Conservation (phyloP, 2,888 invertebrate genomes). For the Lapara coniferarum region DNA sequence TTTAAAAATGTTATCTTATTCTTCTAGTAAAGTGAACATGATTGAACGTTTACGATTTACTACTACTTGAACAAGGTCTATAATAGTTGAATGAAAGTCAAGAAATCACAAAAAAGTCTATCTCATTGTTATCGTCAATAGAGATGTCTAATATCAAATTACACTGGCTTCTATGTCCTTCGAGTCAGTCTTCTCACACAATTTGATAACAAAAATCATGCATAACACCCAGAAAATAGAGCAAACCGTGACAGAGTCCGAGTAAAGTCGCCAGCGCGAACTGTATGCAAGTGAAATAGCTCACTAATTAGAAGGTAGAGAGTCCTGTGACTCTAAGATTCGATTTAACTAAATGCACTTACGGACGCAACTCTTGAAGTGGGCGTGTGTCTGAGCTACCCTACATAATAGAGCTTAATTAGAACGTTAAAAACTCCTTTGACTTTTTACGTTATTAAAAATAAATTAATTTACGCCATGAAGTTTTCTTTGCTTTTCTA, state of each 20-base stretch:
- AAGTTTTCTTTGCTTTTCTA: neutral
- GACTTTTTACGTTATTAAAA: conserved; percentile 20
- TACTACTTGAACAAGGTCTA: too few species aligned
- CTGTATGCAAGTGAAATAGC: conserved; percentile 42
- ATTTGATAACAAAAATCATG: too few species aligned
- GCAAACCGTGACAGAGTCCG: neutral
- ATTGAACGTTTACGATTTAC: too few species aligned
- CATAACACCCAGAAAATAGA: neutral
- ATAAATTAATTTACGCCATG: conserved; percentile 16
- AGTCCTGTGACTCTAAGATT: conserved; percentile 46
- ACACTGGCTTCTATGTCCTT: neutral
- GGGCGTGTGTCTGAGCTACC: conserved; percentile 17
- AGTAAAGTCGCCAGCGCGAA: conserved; percentile 22
- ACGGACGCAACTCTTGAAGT: conserved; percentile 29
- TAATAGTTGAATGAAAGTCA: too few species aligned
- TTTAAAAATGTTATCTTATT: neutral
- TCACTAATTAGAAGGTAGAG: conserved; percentile 53
- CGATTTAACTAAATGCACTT: conserved; percentile 55
- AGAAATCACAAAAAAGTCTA: too few species aligned
- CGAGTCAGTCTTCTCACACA: neutral
- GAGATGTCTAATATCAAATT: neutral
- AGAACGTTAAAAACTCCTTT: conserved; percentile 23
- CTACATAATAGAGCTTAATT: conserved; percentile 26
- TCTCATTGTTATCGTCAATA: too few species aligned
- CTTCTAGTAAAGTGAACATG: too few species aligned